Evolutionary conservation across 2,888 invertebrate genomes (phyloP), one percentile per base, ranked within the genome.

Genomic region (Limenitis camilla): DNA sequence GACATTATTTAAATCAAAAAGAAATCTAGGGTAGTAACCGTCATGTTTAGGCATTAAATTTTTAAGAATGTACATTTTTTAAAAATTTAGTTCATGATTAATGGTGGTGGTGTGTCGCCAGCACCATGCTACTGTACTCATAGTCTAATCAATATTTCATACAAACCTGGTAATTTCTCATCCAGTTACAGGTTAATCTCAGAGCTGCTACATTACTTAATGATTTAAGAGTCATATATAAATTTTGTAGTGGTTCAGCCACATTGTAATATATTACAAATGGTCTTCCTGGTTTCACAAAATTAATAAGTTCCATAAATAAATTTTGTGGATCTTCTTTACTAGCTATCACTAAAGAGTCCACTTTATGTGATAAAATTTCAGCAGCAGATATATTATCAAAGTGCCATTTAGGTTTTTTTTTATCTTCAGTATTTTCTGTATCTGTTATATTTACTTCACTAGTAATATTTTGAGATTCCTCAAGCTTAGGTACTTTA

Each of bases 301-400:
- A 95, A n/a, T 90, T 89, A 30, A 95, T 67, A 27, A 98, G 81
- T 44, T 91, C 91, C 63, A 92, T 90, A 28, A 95, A 89, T 59
- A 98, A 91, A 64, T 92, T 93, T 6, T 91, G 80, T 0, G 98
- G 97, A 81, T 98, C 95, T 74, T 96, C 96, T 75, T 93, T 96
- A 51, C 93, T 91, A 2, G 93, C 92, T 58, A 98, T 90, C 1
- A 94, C 88, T 48, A 96, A 81, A 5, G 93, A 92, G 78, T 96
- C 94, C 58, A 93, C 91, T 81, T 92, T 92, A 0, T 77, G 71
- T 45, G 85, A 81, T 57, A 95, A 80, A 35, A 92, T 67, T 50
- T 89, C 81, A 38, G 91, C 89, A 1, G 93, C 93, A 46, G 84
- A 80, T 64, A 91, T 90, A 66, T 93, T 93, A 44, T 92, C 92